phyloP scores from a whole-genome alignment of 2,797 vertebrate genomes.

The Esox lucius region DNA sequence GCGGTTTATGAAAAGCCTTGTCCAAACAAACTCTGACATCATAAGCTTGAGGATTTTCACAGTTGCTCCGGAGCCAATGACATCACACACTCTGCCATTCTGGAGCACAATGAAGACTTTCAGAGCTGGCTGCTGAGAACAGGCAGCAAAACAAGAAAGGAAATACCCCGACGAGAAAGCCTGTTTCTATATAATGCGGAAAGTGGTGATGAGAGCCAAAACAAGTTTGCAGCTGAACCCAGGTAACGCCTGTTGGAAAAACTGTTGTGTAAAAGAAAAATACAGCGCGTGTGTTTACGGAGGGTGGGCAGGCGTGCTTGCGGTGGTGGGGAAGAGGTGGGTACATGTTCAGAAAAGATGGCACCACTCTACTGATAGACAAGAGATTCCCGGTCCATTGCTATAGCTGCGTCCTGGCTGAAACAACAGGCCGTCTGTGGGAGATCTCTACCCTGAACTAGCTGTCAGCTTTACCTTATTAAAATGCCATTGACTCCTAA shows the following conservation, averaged over 20 bases:
- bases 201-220: conserved; percentile 67
- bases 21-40: conserved; percentile 62
- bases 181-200: conserved; percentile 65
- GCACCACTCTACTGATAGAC: conserved; percentile 37
- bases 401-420: no score
- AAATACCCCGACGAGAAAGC: conserved; percentile 54
- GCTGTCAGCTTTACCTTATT: conserved; percentile 76
- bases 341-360: conserved; percentile 54
- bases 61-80: conserved; percentile 67
- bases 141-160: conserved; percentile 49
- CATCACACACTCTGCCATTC: conserved; percentile 53
- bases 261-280: conserved; percentile 38
- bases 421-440: conserved; percentile 66
- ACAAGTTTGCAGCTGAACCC: conserved; percentile 63
- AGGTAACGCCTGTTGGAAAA: conserved; percentile 69
- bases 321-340: conserved; percentile 26
- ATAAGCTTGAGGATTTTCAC: conserved; percentile 59
- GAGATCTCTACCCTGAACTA: conserved; percentile 48
- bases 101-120: conserved; percentile 68
- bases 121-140: conserved; percentile 51
- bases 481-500: conserved; percentile 78
- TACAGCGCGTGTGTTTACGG: conserved; percentile 16
- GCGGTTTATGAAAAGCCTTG: conserved; percentile 41
- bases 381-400: conserved; percentile 10
- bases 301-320: conserved; percentile 20